Evolutionary conservation across 2,888 invertebrate genomes (phyloP).

Genomic region (Strigamia transsilvanica): DNA sequence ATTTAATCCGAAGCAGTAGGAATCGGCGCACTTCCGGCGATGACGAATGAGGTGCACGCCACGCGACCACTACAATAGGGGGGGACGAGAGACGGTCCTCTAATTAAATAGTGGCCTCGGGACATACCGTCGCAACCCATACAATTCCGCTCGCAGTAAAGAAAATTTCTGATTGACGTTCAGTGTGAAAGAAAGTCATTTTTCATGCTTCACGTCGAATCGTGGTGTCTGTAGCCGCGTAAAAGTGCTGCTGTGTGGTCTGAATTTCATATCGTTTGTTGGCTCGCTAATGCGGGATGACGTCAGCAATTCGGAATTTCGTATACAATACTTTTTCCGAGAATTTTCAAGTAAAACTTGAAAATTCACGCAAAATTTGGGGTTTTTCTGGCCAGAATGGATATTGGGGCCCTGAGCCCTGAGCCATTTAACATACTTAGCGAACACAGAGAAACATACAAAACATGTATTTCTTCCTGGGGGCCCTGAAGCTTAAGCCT

Average conservation of each 20-base stretch:
- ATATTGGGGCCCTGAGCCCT: too few relatives aligned
- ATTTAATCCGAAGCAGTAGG: constrained; percentile 1
- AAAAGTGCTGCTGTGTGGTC: not conserved
- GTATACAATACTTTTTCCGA: too few relatives aligned
- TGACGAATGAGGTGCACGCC: constrained; percentile 20
- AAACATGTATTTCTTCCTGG: too few relatives aligned
- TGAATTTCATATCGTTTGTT: not conserved
- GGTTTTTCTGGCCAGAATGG: too few relatives aligned
- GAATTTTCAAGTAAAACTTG: too few relatives aligned
- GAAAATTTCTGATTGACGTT: constrained; percentile 15
- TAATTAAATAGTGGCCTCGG: constrained; percentile 23
- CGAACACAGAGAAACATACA: too few relatives aligned
- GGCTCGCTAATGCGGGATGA: not conserved
- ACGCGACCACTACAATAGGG: constrained; percentile 33
- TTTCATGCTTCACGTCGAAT: constrained; percentile 3
- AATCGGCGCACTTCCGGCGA: constrained; percentile 16
- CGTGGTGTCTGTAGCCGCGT: not conserved
- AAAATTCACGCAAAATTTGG: too few relatives aligned
- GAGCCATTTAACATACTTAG: too few relatives aligned
- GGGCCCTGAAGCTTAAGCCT: too few relatives aligned
- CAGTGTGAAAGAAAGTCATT: constrained; percentile 4
- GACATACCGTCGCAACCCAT: constrained; percentile 15
- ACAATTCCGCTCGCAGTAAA: constrained; percentile 14
- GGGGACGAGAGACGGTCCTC: not conserved
- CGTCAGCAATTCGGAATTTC: too few relatives aligned